These are phyloP conservation scores for Circaetus cinerascens DNA, from an alignment of 2,113 vertebrate species.

Conservation along the genomic window DNA sequence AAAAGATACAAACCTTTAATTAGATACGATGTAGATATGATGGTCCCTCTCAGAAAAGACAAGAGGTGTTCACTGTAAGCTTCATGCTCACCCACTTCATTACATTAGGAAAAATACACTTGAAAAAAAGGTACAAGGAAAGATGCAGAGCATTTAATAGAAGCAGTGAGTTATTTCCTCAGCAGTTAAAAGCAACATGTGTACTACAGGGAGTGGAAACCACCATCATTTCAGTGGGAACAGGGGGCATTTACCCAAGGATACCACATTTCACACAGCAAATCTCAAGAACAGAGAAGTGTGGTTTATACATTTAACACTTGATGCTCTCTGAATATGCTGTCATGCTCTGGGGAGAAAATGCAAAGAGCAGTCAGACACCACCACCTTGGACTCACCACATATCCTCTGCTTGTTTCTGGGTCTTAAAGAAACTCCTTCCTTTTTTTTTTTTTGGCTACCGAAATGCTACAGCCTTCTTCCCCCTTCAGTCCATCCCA, in stretches of 20 bases:
- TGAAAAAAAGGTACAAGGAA: neutral
- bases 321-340: accelerated
- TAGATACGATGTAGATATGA: neutral
- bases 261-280: neutral
- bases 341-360: neutral
- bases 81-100: neutral
- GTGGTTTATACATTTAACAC: neutral
- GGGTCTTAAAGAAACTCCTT: neutral
- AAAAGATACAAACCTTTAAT: neutral
- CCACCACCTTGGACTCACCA: neutral
- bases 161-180: neutral
- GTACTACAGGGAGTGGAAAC: neutral
- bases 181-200: neutral
- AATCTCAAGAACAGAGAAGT: neutral
- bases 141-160: neutral
- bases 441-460: neutral
- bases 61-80: neutral
- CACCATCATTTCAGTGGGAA: neutral
- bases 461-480: neutral
- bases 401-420: neutral
- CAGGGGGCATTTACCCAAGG: neutral
- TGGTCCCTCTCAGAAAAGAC: neutral
- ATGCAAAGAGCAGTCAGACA: neutral
- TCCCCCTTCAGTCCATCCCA: neutral
- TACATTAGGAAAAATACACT: neutral